Percentiles rank a stretch among this genome's conserved stretches.
phyloP scores from a whole-genome alignment of 1,140 invertebrate species.

The Sminthurinus signatus region DNA sequence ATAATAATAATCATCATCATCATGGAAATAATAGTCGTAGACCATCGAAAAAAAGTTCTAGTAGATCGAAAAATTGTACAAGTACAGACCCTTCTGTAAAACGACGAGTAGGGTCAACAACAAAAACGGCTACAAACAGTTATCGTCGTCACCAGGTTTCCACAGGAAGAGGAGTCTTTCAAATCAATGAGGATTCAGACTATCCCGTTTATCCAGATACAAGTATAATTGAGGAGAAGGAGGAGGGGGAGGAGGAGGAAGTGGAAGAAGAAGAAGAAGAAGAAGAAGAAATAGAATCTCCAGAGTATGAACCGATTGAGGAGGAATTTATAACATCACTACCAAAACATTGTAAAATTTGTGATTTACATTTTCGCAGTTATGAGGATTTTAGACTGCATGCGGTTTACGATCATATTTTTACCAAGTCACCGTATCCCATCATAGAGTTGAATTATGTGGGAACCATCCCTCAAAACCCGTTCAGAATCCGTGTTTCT shows the following conservation, averaged over 20 bases:
- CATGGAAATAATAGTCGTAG: no score
- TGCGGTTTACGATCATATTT: slow-evolving; percentile 24
- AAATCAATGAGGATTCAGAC: neutral
- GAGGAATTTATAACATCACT: neutral
- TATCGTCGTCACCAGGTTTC: no score
- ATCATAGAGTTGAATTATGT: slow-evolving; percentile 32
- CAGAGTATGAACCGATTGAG: no score
- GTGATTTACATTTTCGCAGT: slow-evolving; percentile 7
- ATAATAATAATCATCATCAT: no score
- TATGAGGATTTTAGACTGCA: slow-evolving; percentile 24
- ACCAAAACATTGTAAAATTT: slow-evolving; percentile 6
- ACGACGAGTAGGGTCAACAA: no score
- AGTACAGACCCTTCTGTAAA: no score
- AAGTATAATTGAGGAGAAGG: neutral
- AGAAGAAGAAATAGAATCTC: neutral
- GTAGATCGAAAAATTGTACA: no score
- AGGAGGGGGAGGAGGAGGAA: neutral
- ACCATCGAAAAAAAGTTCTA: no score
- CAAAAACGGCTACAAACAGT: no score
- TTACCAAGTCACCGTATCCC: slow-evolving; percentile 19
- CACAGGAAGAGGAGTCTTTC: no score
- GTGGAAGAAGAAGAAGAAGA: neutral
- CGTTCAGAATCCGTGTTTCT: no score
- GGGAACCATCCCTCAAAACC: no score
- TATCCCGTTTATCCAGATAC: neutral